Conservation (phyloP, 35 echinoderm and acorn worm species). For the Patiria miniata region DNA sequence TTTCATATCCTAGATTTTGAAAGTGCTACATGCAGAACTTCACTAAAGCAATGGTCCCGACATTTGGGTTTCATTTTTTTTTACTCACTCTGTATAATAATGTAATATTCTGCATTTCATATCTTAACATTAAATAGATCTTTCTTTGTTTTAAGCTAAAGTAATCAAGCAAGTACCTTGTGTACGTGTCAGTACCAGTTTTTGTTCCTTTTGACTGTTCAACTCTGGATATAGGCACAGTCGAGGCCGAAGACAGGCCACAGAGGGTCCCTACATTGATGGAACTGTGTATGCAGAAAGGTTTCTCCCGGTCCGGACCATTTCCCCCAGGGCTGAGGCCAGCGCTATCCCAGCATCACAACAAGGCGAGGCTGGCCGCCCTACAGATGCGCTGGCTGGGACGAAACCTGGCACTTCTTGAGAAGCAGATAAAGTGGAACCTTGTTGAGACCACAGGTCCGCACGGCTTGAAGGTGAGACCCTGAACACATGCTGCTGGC, state of each 20-base stretch:
- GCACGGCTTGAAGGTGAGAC: background rate
- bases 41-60: too few relatives aligned
- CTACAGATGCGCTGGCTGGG: conserved; percentile 2
- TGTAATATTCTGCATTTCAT: too few relatives aligned
- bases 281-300: conserved; percentile 12
- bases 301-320: background rate
- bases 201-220: background rate
- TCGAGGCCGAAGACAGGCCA: background rate
- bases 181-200: too few relatives aligned
- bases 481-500: too few relatives aligned
- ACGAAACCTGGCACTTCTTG: background rate
- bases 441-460: background rate
- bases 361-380: background rate
- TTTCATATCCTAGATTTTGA: too few relatives aligned
- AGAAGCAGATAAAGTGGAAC: conserved; percentile 12
- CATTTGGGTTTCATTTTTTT: too few relatives aligned
- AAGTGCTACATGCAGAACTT: too few relatives aligned
- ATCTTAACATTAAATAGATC: too few relatives aligned
- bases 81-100: too few relatives aligned
- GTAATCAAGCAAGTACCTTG: too few relatives aligned
- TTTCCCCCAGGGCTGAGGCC: conserved; percentile 2
- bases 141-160: too few relatives aligned
- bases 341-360: background rate
- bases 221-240: background rate
- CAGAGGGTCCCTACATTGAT: conserved; percentile 10